phyloP scores from a whole-genome alignment of 92 coral and sea anemone species.

The Diadumene lineata region DNA sequence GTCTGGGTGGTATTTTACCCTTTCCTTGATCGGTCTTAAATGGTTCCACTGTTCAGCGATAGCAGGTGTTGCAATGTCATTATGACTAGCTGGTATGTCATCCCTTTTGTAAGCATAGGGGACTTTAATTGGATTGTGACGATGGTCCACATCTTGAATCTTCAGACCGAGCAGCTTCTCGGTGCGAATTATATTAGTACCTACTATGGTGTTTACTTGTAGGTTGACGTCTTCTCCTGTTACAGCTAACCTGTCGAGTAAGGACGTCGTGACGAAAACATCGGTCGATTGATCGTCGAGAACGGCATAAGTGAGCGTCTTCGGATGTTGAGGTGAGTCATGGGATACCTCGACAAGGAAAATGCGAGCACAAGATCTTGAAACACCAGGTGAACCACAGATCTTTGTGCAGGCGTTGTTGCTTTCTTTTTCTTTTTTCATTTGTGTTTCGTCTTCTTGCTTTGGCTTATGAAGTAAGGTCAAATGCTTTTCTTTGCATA shows the following conservation, averaged over 20 bases:
- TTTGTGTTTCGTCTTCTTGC: constrained; percentile 12
- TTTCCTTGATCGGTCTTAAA: constrained; percentile 28
- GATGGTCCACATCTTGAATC: constrained; percentile 23
- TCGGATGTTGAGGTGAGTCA: constrained; percentile 29
- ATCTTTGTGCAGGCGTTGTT: constrained; percentile 54
- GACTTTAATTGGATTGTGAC: constrained; percentile 29
- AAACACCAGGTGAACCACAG: constrained; percentile 36
- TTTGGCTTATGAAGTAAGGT: constrained; percentile 58
- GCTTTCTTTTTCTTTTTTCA: no score
- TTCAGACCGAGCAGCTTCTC: constrained; percentile 29
- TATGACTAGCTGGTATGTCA: constrained; percentile 41
- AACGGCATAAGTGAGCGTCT: constrained; percentile 49
- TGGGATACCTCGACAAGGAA: constrained; percentile 62
- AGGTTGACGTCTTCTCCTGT: constrained; percentile 56
- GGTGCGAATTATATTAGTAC: constrained; percentile 42
- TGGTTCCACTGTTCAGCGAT: constrained; percentile 60
- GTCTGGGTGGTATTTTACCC: constrained; percentile 49
- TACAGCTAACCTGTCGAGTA: constrained; percentile 23
- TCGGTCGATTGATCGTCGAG: constrained; percentile 74
- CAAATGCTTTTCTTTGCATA: constrained; percentile 56
- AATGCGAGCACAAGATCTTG: constrained; percentile 66
- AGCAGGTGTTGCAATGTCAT: constrained; percentile 64
- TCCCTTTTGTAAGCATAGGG: constrained; percentile 40
- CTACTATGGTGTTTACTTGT: constrained; percentile 51
- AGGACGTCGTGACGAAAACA: constrained; percentile 55